Percentiles rank a stretch among this genome's conserved stretches.
phyloP scores from a whole-genome alignment of 2,888 invertebrate species.

The Calliphora vomitoria region DNA sequence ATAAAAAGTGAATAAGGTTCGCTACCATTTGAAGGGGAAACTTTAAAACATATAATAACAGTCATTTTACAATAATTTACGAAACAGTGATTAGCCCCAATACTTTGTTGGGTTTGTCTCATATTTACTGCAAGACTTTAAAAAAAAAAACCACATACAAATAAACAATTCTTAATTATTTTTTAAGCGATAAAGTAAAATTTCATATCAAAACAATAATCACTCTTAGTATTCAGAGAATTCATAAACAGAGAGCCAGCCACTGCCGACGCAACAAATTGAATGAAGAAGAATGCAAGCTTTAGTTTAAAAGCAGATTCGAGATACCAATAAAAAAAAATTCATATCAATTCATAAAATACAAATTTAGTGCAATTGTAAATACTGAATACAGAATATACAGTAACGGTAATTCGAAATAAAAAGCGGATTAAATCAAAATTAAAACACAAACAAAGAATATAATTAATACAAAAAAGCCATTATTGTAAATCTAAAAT shows the following conservation, averaged over 20 bases:
- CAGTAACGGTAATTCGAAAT: slow-evolving; percentile 23
- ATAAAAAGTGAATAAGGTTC: too few relatives aligned
- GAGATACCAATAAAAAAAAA: slow-evolving; percentile 26
- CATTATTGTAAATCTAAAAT: neutral
- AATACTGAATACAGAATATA: slow-evolving; percentile 31
- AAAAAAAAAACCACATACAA: slow-evolving; percentile 18
- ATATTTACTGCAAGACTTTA: slow-evolving; percentile 29
- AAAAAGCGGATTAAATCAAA: slow-evolving; percentile 24
- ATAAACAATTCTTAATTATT: slow-evolving; percentile 46
- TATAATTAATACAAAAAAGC: neutral
- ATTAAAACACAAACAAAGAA: slow-evolving; percentile 26
- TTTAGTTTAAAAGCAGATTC: slow-evolving; percentile 11
- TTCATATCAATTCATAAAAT: slow-evolving; percentile 17
- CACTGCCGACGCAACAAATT: neutral
- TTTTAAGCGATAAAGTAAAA: slow-evolving; percentile 61
- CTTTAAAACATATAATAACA: too few relatives aligned
- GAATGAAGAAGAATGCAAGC: slow-evolving; percentile 18
- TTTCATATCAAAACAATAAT: slow-evolving; percentile 57
- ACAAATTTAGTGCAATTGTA: slow-evolving; percentile 50
- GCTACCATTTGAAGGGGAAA: too few relatives aligned
- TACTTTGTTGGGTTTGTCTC: slow-evolving; percentile 29
- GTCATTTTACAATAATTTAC: neutral
- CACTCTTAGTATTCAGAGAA: slow-evolving; percentile 51
- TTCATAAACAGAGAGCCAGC: slow-evolving; percentile 40
- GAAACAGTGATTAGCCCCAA: slow-evolving; percentile 42